Evolutionary conservation across 2,797 vertebrate species (phyloP).

Genomic region (Rhinatrema bivittatum): DNA sequence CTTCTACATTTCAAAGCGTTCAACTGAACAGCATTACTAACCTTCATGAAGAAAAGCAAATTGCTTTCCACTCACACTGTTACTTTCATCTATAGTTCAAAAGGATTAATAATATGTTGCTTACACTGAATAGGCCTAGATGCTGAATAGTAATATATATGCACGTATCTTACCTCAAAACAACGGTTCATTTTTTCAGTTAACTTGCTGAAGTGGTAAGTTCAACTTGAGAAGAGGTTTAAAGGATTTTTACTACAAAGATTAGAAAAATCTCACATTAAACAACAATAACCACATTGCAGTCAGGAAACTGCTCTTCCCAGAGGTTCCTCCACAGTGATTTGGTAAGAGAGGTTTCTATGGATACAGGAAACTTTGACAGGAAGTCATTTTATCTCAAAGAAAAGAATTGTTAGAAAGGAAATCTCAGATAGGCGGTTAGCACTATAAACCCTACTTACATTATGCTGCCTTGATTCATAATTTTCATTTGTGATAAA

Average conservation of each 20-base stretch:
- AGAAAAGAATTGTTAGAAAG: conserved; percentile 54
- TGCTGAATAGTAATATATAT: conserved; percentile 10
- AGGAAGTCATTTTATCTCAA: conserved; percentile 65
- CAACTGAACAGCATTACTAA: conserved; percentile 10
- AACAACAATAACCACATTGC: conserved; percentile 16
- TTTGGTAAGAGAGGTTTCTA: conserved; percentile 55
- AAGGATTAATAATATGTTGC: conserved; percentile 18
- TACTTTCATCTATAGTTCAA: conserved; percentile 1
- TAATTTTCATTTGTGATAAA: no score
- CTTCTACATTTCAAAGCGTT: conserved; percentile 1
- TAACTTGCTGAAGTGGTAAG: conserved; percentile 5
- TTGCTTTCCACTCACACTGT: neutral
- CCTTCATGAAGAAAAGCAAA: conserved; percentile 16
- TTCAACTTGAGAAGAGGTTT: conserved; percentile 1
- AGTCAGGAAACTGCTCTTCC: conserved; percentile 60
- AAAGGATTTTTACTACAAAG: conserved; percentile 9
- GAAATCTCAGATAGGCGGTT: conserved; percentile 46
- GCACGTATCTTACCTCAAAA: conserved; percentile 51
- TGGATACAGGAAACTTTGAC: conserved; percentile 71
- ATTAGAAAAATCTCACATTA: neutral
- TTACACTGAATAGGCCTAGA: neutral
- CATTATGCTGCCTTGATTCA: no score
- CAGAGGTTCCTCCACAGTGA: conserved; percentile 32
- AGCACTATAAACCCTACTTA: no score
- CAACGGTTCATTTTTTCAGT: conserved; percentile 31